Conservation (phyloP, 2,888 invertebrate species). For the Xanthia icteritia region DNA sequence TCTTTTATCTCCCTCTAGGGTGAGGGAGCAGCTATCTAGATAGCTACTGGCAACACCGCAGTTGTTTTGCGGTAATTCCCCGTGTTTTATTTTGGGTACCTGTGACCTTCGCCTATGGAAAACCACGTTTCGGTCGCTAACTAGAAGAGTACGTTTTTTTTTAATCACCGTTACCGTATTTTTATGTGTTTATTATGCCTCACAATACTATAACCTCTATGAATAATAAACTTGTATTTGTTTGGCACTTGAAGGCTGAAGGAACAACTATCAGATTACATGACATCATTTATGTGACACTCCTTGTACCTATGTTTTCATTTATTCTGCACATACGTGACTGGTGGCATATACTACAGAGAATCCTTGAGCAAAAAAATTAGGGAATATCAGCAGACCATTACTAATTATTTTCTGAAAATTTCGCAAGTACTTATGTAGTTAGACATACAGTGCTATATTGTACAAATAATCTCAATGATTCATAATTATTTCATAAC, state of each 20-base stretch:
- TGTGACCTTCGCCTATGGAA: neutral
- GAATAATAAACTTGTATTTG: neutral
- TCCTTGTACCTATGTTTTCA: neutral
- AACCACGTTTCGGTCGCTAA: neutral
- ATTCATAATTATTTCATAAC: slow-evolving; percentile 21
- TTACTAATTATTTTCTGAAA: slow-evolving; percentile 8
- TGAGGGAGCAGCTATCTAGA: too few species aligned
- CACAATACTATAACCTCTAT: neutral
- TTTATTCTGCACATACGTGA: slow-evolving; percentile 4
- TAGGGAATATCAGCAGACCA: neutral
- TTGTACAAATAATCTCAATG: slow-evolving; percentile 1
- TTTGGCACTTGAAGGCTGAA: slow-evolving; percentile 1
- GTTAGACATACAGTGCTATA: neutral
- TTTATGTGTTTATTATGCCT: neutral
- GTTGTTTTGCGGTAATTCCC: neutral
- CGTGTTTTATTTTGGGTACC: neutral
- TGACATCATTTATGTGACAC: slow-evolving; percentile 5
- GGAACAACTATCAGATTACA: neutral
- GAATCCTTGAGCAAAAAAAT: neutral
- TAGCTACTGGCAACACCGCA: neutral
- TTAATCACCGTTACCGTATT: neutral
- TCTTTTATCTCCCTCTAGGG: neutral
- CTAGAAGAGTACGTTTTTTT: neutral
- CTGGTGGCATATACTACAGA: neutral
- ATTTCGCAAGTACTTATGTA: neutral